phyloP scores from a whole-genome alignment of 2,797 vertebrate genomes.

The Taeniopygia guttata region DNA sequence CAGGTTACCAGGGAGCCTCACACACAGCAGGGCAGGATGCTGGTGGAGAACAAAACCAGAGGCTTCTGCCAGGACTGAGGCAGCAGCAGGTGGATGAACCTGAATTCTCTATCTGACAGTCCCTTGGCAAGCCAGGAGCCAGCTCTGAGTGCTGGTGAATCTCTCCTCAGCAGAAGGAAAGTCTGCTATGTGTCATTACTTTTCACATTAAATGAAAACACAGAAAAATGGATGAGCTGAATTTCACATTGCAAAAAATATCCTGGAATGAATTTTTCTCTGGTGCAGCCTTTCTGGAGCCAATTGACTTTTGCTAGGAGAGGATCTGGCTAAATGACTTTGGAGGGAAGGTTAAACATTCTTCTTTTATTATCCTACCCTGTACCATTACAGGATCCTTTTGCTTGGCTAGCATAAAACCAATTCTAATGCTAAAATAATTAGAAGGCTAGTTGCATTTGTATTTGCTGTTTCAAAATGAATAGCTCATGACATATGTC shows the following conservation, averaged over 20 bases:
- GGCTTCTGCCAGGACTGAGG: neutral
- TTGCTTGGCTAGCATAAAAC: neutral
- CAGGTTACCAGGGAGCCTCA: neutral
- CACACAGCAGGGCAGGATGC: neutral
- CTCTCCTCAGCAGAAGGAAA: neutral
- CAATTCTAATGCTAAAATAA: conserved; percentile 54
- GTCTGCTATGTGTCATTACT: neutral
- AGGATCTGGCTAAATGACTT: conserved; percentile 31
- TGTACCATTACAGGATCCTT: conserved; percentile 32
- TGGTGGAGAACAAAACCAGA: neutral
- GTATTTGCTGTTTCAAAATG: neutral
- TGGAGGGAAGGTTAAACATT: conserved; percentile 42
- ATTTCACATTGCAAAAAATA: neutral
- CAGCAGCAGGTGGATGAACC: neutral
- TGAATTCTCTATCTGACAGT: neutral
- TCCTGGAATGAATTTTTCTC: conserved; percentile 2
- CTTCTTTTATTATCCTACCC: conserved; percentile 52
- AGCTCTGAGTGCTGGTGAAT: neutral
- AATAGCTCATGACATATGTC: conserved; percentile 6
- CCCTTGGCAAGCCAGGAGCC: neutral
- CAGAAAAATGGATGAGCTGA: neutral
- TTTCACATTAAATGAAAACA: neutral
- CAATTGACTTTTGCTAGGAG: conserved; percentile 28
- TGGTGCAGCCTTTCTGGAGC: conserved; percentile 38
- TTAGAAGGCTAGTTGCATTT: conserved; percentile 6